These are phyloP conservation scores for Camponotus floridanus DNA, from an alignment of 1,140 invertebrate species.

Conservation along the genomic window DNA sequence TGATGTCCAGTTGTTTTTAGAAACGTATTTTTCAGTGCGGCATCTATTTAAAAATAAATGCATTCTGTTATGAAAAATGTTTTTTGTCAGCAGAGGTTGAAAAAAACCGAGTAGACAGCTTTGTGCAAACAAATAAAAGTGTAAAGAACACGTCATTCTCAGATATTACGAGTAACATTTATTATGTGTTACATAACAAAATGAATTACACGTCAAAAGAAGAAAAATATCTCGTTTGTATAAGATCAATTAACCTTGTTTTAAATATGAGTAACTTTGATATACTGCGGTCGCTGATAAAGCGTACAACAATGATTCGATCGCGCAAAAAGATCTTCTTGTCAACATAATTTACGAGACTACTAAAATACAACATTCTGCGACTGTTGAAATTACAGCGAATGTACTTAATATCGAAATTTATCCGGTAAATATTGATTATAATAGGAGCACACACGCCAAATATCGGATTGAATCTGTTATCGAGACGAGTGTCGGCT, in stretches of 20 bases:
- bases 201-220: background rate
- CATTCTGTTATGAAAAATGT: background rate
- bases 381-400: slow-evolving; percentile 9
- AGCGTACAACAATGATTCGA: slow-evolving; percentile 21
- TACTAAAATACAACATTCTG: background rate
- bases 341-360: slow-evolving; percentile 25
- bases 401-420: slow-evolving; percentile 44
- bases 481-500: slow-evolving; percentile 68
- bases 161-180: slow-evolving; percentile 1
- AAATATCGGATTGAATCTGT: slow-evolving; percentile 67
- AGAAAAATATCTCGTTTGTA: slow-evolving; percentile 28
- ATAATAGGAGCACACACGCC: slow-evolving; percentile 8
- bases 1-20: background rate
- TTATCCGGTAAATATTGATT: slow-evolving; percentile 59
- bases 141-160: background rate
- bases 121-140: background rate
- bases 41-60: background rate
- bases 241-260: slow-evolving; percentile 35
- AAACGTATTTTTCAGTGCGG: background rate
- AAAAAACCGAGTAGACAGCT: too few species aligned
- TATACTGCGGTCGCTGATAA: slow-evolving; percentile 21
- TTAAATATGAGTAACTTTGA: slow-evolving; percentile 14
- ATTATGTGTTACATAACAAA: slow-evolving; percentile 6
- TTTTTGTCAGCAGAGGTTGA: background rate
- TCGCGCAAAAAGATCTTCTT: slow-evolving; percentile 37